These are phyloP conservation scores for Sylvilagus floridanus DNA, from an alignment of 2,797 vertebrate species.

Conservation along the genomic window DNA sequence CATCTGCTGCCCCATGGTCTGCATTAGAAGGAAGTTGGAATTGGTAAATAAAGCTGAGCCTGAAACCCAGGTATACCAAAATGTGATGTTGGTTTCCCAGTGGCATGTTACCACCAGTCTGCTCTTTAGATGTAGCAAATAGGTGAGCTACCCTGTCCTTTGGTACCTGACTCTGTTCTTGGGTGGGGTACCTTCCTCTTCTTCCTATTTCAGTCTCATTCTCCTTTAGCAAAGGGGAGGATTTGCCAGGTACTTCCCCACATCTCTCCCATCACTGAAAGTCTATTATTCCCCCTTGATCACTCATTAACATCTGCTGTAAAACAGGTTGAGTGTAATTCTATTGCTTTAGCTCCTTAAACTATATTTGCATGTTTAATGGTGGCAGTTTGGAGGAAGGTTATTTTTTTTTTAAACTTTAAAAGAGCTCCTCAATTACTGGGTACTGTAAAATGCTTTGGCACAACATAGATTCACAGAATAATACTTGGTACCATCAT, in stretches of 20 bases:
- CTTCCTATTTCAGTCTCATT: neutral
- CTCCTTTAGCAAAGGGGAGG: neutral
- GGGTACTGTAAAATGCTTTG: neutral
- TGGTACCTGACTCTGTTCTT: neutral
- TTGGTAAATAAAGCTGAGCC: too few relatives aligned
- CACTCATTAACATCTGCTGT: neutral
- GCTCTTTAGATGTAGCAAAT: neutral
- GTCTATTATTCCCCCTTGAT: neutral
- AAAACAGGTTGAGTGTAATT: neutral
- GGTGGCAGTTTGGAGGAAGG: neutral
- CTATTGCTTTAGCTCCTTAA: neutral
- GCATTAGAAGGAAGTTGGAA: too few relatives aligned
- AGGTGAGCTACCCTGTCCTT: neutral
- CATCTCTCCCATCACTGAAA: neutral
- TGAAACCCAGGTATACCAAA: too few relatives aligned
- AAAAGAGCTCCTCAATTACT: neutral
- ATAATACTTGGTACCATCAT: neutral
- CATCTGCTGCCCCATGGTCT: too few relatives aligned
- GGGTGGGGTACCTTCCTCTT: neutral
- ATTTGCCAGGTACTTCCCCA: neutral
- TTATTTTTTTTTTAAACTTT: neutral
- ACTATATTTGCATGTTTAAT: neutral
- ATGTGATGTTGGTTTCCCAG: too few relatives aligned
- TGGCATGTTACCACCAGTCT: neutral
- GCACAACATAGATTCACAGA: neutral